Conservation (phyloP, 1,140 invertebrate species). For the Mercenaria mercenaria region DNA sequence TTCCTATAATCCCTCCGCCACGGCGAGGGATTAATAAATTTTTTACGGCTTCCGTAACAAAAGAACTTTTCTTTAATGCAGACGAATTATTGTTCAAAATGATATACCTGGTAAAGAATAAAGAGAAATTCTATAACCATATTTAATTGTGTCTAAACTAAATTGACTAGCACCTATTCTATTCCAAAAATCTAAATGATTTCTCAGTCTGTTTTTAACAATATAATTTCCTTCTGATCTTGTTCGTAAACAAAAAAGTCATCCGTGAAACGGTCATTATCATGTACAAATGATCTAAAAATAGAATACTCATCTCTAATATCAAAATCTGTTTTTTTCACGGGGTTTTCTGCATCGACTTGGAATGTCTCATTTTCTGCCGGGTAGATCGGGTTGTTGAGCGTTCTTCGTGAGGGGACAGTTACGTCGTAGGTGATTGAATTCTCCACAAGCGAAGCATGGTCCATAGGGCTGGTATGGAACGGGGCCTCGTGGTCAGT, state of each 20-base stretch:
- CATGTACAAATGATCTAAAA: background rate
- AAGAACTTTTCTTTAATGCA: background rate
- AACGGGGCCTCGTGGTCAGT: too few species aligned
- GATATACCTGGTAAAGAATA: background rate
- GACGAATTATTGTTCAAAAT: constrained; percentile 48
- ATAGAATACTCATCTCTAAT: too few species aligned
- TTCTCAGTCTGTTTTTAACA: constrained; percentile 22
- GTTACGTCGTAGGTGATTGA: too few species aligned
- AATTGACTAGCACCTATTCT: constrained; percentile 25
- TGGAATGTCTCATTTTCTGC: too few species aligned
- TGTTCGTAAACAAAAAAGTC: constrained; percentile 36
- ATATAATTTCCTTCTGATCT: constrained; percentile 44
- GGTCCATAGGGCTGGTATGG: too few species aligned
- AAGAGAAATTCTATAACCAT: constrained; percentile 64
- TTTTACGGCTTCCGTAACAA: constrained; percentile 48
- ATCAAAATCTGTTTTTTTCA: too few species aligned
- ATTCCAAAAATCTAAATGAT: constrained; percentile 38
- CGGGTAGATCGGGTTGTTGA: too few species aligned
- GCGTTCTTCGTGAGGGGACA: too few species aligned
- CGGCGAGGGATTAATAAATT: too few species aligned
- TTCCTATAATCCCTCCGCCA: too few species aligned
- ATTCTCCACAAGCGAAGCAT: too few species aligned
- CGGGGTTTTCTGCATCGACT: too few species aligned
- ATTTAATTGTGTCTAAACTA: constrained; percentile 1
- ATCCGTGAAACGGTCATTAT: constrained; percentile 16